Evolutionary conservation across 1,140 invertebrate genomes (phyloP).

Genomic region (Lordiphosa clarofinis): DNA sequence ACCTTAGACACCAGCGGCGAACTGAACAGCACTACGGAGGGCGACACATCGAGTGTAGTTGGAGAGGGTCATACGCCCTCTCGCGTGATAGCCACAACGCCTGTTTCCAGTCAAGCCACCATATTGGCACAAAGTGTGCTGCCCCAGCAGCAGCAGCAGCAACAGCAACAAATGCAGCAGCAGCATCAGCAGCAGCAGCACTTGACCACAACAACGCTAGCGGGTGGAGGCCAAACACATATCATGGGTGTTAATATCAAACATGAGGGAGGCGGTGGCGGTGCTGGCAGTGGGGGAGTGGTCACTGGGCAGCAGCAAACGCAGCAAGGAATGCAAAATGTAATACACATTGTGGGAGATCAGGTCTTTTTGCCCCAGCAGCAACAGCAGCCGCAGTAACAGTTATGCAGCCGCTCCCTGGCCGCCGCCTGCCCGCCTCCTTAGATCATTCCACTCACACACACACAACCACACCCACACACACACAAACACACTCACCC

Average conservation of each 20-base stretch:
- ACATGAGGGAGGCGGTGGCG: constrained; percentile 41
- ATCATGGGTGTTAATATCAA: constrained; percentile 51
- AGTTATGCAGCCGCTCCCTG: constrained; percentile 6
- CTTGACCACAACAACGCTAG: constrained; percentile 47
- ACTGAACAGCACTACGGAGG: constrained; percentile 55
- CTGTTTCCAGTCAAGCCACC: constrained; percentile 31
- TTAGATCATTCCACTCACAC: constrained; percentile 56
- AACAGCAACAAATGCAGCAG: constrained; percentile 24
- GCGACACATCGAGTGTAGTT: constrained; percentile 40
- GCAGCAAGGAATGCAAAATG: constrained; percentile 71
- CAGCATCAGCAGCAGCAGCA: constrained; percentile 33
- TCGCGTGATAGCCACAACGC: constrained; percentile 48
- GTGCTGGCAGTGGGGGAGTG: constrained; percentile 16
- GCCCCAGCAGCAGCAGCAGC: constrained; percentile 57
- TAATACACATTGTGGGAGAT: constrained; percentile 76
- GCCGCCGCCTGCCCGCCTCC: constrained; percentile 31
- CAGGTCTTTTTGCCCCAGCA: constrained; percentile 67
- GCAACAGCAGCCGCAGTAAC: constrained; percentile 39
- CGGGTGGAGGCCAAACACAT: constrained; percentile 60
- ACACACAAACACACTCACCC: neutral
- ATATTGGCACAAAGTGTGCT: constrained; percentile 56
- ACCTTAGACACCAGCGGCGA: constrained; percentile 53
- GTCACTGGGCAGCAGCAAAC: constrained; percentile 31
- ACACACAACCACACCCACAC: constrained; percentile 18
- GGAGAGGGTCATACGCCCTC: constrained; percentile 39